Percentiles rank a stretch among this genome's conserved stretches.
phyloP scores from a whole-genome alignment of 2,113 vertebrate species.

The Ailuropoda melanoleuca region DNA sequence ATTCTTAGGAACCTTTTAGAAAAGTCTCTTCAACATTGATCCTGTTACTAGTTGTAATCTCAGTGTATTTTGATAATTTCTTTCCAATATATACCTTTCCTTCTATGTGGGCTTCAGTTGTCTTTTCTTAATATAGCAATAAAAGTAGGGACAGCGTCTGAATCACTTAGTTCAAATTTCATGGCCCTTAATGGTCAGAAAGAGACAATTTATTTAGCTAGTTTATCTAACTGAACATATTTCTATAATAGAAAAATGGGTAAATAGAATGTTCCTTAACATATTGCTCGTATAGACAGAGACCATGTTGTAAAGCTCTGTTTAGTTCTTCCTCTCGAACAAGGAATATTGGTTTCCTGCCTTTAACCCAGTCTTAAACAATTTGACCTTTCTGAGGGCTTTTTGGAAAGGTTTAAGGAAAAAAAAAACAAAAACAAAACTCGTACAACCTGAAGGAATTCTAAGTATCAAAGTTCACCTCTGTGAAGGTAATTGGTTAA shows the following conservation, averaged over 20 bases:
- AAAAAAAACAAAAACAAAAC: background rate
- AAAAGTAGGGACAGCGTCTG: background rate
- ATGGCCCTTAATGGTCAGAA: background rate
- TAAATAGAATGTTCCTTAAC: slow-evolving; percentile 6
- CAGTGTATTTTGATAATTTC: background rate
- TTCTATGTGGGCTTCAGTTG: background rate
- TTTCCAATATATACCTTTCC: background rate
- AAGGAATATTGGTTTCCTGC: background rate
- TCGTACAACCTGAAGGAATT: background rate
- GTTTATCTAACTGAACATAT: background rate
- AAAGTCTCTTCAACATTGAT: background rate
- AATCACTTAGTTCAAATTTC: background rate
- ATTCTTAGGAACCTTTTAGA: background rate
- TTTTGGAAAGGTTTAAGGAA: background rate
- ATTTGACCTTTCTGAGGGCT: background rate
- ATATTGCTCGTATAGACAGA: background rate
- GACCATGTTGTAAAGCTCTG: background rate
- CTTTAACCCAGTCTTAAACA: background rate
- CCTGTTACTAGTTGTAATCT: background rate
- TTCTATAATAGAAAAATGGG: background rate
- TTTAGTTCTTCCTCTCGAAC: background rate
- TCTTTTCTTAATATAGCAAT: background rate
- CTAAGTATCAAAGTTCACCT: background rate
- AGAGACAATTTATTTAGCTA: slow-evolving; percentile 21
- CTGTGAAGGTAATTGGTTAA: background rate